These are phyloP conservation scores for Clarias pachynema DNA, from an alignment of 2,797 vertebrate species.

Conservation along the genomic window DNA sequence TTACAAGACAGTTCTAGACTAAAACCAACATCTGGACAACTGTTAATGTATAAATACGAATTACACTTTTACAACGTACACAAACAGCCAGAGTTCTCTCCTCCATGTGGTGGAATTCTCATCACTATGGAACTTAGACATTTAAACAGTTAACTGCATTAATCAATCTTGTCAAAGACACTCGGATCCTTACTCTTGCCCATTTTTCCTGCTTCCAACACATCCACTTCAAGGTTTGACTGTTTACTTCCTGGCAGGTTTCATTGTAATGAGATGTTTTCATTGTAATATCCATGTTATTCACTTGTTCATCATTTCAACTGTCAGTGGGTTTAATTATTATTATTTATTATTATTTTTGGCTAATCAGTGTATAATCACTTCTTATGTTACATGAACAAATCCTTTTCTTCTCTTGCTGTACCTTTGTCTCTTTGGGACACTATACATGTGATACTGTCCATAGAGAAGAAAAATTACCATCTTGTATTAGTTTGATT, in stretches of 20 bases:
- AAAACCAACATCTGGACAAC: constrained; percentile 1
- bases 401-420: neutral
- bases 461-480: neutral
- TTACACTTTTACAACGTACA: constrained; percentile 7
- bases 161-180: no score
- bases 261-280: no score
- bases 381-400: neutral
- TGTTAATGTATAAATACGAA: constrained; percentile 20
- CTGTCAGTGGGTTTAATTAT: no score
- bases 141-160: neutral
- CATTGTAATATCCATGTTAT: no score
- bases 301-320: no score
- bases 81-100: neutral
- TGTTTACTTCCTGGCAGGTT: no score
- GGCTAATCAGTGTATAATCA: neutral
- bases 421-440: neutral
- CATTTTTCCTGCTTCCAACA: no score
- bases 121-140: neutral
- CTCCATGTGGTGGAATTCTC: neutral
- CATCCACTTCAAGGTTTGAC: no score
- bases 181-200: no score
- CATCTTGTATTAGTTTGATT: neutral
- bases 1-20: constrained; percentile 12
- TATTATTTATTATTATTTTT: no score
- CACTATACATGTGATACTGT: neutral